These are phyloP conservation scores for Mallotus villosus DNA, from an alignment of 2,797 vertebrate species.

Conservation along the genomic window DNA sequence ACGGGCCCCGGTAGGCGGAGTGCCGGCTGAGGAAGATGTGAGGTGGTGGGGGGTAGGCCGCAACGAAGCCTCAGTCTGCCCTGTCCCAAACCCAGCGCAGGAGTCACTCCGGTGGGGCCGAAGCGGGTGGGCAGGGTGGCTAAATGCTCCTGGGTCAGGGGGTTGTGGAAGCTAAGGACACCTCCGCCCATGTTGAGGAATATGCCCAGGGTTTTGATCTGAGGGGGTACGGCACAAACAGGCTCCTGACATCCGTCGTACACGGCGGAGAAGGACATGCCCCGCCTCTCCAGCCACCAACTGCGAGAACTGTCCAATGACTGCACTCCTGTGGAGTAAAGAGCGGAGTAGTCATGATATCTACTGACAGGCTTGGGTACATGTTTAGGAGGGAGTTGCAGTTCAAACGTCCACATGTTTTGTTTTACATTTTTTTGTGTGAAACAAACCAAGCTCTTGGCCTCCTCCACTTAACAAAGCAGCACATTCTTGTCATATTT, in stretches of 20 bases:
- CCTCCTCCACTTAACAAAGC: background rate
- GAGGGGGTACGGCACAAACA: constrained; percentile 62
- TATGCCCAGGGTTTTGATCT: constrained; percentile 68
- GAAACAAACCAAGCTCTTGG: background rate
- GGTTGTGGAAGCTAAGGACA: constrained; percentile 68
- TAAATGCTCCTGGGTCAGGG: constrained; percentile 68
- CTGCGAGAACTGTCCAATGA: constrained; percentile 40
- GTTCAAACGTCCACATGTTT: no score
- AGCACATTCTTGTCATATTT: constrained; percentile 16
- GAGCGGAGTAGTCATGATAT: constrained; percentile 6
- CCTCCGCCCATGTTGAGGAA: constrained; percentile 72
- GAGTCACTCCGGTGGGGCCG: constrained; percentile 48
- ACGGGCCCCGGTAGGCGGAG: constrained; percentile 55
- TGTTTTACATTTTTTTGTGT: background rate
- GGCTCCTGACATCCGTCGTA: constrained; percentile 62
- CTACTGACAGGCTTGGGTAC: background rate
- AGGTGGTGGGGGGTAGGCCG: constrained; percentile 58
- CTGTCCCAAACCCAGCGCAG: constrained; percentile 62
- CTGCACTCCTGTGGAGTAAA: constrained; percentile 60
- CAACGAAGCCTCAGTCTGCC: constrained; percentile 64
- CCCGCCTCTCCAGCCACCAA: constrained; percentile 70
- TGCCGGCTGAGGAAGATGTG: constrained; percentile 62
- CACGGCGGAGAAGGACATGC: constrained; percentile 45
- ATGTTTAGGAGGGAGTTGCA: background rate
- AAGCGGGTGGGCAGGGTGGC: constrained; percentile 65